phyloP scores from a whole-genome alignment of 2,113 vertebrate genomes.

The Columba livia region DNA sequence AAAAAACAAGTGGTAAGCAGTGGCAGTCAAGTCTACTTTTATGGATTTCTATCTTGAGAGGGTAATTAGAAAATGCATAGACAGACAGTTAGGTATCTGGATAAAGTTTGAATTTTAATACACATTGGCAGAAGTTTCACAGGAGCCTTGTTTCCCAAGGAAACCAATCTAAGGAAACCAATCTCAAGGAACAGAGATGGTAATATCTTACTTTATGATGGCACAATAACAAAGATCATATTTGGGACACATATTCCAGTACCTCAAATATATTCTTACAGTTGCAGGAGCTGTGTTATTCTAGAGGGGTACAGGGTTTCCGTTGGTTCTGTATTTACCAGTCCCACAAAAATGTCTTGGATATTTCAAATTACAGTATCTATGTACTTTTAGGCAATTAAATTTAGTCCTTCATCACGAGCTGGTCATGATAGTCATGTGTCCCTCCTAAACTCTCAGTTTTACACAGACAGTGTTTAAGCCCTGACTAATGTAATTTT shows the following conservation, averaged over 20 bases:
- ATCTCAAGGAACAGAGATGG: neutral
- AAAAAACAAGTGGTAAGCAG: neutral
- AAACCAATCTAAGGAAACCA: neutral
- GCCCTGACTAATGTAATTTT: neutral
- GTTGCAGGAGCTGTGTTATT: neutral
- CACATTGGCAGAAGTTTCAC: neutral
- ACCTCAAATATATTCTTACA: neutral
- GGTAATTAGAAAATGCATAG: neutral
- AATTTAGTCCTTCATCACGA: neutral
- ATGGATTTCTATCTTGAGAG: neutral
- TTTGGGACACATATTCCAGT: accelerated
- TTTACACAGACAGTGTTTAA: neutral
- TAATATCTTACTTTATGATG: neutral
- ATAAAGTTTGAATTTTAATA: neutral
- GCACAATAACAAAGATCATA: neutral
- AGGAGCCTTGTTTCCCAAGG: neutral
- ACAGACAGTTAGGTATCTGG: neutral
- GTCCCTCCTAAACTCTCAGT: neutral
- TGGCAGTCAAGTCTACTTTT: neutral
- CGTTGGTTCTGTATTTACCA: neutral
- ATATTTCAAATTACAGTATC: neutral
- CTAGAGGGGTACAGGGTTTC: neutral
- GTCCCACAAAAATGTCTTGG: neutral
- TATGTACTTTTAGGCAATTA: neutral
- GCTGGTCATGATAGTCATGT: neutral